phyloP scores from a whole-genome alignment of 2,797 vertebrate genomes.

The Macrochelys suwanniensis region DNA sequence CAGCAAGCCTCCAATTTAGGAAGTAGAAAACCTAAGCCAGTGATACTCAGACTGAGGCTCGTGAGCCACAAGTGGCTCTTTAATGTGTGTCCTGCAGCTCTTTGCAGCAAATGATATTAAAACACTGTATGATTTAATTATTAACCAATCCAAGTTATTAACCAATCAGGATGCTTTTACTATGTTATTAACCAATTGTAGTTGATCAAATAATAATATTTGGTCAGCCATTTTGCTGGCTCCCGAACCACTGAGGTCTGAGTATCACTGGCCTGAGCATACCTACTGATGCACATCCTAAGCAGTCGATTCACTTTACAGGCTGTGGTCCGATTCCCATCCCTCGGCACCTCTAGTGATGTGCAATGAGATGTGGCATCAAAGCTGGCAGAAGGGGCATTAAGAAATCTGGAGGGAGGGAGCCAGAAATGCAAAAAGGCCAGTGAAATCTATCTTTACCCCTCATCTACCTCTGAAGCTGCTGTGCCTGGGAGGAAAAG shows the following conservation, averaged over 20 bases:
- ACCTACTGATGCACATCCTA: not conserved
- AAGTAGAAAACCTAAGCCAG: not conserved
- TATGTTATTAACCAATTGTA: too few relatives aligned
- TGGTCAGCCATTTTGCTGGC: too few relatives aligned
- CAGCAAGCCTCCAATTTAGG: conserved; percentile 1
- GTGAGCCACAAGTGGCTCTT: too few relatives aligned
- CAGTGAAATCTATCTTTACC: conserved; percentile 57
- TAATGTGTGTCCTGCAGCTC: too few relatives aligned
- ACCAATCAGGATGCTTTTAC: too few relatives aligned
- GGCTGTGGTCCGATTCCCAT: not conserved
- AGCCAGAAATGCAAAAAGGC: conserved; percentile 58
- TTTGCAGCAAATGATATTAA: too few relatives aligned
- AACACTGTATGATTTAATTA: too few relatives aligned
- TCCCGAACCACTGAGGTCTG: too few relatives aligned
- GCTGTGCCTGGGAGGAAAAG: conserved; percentile 58
- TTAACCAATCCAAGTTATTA: too few relatives aligned
- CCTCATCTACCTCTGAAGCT: conserved; percentile 53
- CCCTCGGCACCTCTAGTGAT: not conserved
- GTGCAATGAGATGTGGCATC: conserved; percentile 17
- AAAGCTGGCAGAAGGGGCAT: conserved; percentile 47
- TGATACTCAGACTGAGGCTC: too few relatives aligned
- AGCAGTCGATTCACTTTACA: conserved; percentile 14
- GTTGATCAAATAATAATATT: too few relatives aligned
- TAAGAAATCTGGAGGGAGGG: not conserved
- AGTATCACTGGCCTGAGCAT: not conserved